Evolutionary conservation across 2,888 invertebrate genomes (phyloP).

Genomic region (Notodonta ziczac): DNA sequence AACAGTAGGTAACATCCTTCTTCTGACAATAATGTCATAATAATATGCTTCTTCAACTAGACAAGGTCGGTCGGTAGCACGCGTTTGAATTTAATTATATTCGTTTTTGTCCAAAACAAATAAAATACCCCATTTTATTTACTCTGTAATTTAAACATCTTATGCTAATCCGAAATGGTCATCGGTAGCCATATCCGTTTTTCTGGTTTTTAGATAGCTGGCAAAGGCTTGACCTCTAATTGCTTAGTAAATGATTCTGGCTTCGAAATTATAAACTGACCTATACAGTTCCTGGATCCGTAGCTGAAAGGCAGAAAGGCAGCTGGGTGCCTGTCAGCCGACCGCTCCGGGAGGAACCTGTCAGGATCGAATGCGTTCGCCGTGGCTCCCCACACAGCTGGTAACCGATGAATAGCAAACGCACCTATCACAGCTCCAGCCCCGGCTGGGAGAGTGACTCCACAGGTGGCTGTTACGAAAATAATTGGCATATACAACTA

Average conservation of each 20-base stretch:
- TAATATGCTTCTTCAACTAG: too few relatives aligned
- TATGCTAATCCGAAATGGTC: too few relatives aligned
- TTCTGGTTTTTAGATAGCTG: not conserved
- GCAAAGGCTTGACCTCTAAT: not conserved
- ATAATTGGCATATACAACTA: too few relatives aligned
- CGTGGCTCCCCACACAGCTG: conserved; percentile 80
- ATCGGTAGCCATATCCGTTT: not conserved
- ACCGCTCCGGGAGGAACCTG: conserved; percentile 82
- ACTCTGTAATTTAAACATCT: too few relatives aligned
- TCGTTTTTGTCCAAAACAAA: too few relatives aligned
- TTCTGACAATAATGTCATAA: too few relatives aligned
- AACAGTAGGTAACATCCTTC: too few relatives aligned
- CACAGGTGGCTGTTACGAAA: conserved; percentile 60
- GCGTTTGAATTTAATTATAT: too few relatives aligned
- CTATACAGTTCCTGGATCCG: conserved; percentile 79
- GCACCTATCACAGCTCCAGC: conserved; percentile 71
- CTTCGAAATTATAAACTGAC: conserved; percentile 39
- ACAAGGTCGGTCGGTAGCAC: too few relatives aligned
- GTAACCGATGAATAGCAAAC: conserved; percentile 77
- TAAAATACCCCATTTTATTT: too few relatives aligned
- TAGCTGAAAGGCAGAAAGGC: conserved; percentile 79
- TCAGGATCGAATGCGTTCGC: conserved; percentile 85
- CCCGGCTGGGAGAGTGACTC: conserved; percentile 72
- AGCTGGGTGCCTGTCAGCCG: conserved; percentile 68
- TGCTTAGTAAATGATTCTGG: not conserved